phyloP scores from a whole-genome alignment of 30 jellyfish, hydroid and myxozoan species.

The Turritopsis rubra region DNA sequence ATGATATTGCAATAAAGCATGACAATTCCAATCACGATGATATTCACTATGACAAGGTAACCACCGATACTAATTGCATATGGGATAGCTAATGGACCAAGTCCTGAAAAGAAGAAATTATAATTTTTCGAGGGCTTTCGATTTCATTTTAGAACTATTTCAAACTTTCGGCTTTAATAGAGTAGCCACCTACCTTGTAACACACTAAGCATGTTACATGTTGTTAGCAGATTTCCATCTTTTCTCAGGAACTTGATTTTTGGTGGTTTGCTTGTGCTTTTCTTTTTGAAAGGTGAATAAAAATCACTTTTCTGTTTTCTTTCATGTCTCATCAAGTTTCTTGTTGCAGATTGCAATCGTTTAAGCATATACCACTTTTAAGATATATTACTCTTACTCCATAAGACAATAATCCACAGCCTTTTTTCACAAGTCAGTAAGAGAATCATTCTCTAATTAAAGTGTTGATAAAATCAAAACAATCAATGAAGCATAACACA shows the following conservation, averaged over 20 bases:
- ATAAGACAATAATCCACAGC: too few relatives aligned
- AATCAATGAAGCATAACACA: too few relatives aligned
- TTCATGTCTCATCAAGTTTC: not conserved
- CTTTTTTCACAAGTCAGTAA: too few relatives aligned
- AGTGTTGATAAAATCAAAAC: too few relatives aligned
- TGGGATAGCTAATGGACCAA: slow-evolving; percentile 79
- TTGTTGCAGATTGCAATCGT: too few relatives aligned
- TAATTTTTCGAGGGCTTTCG: not conserved
- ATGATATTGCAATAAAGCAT: slow-evolving; percentile 24
- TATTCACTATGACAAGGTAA: slow-evolving; percentile 29
- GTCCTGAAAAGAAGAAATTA: slow-evolving; percentile 22
- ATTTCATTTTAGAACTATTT: not conserved
- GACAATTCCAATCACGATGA: slow-evolving; percentile 49
- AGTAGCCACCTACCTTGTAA: not conserved
- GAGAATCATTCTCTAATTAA: too few relatives aligned
- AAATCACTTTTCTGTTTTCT: not conserved
- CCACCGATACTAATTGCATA: slow-evolving; percentile 73
- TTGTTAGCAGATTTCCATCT: not conserved
- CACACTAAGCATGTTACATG: not conserved
- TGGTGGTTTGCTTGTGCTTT: not conserved
- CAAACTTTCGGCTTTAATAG: not conserved
- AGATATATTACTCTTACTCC: too few relatives aligned
- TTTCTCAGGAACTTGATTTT: not conserved
- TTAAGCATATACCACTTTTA: too few relatives aligned
- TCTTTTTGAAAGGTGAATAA: not conserved